Evolutionary conservation across 2,113 vertebrate species (phyloP).

Genomic region (Menidia beryllina): DNA sequence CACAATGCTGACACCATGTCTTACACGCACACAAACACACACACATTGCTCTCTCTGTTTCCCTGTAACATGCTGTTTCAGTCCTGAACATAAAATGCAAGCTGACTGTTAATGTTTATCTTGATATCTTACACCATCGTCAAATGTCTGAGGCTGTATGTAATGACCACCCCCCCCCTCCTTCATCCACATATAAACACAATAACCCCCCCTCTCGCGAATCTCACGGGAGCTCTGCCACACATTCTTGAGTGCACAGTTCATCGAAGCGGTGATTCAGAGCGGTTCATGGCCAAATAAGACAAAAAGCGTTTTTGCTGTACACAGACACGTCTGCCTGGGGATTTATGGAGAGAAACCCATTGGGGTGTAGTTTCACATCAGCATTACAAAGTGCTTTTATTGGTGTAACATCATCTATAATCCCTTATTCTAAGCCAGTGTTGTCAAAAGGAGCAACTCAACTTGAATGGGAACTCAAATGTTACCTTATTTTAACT

Average conservation of each 20-base stretch:
- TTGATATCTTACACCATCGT: not conserved
- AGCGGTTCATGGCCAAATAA: constrained; percentile 74
- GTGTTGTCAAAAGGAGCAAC: not conserved
- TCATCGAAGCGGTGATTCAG: constrained; percentile 63
- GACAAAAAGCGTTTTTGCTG: constrained; percentile 44
- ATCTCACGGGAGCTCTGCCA: constrained; percentile 44
- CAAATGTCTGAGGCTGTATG: not conserved
- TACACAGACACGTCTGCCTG: constrained; percentile 1
- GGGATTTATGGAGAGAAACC: constrained; percentile 10
- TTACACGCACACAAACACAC: constrained; percentile 22
- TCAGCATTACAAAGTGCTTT: not conserved
- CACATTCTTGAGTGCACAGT: constrained; percentile 72
- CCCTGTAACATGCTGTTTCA: not conserved
- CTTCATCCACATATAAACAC: constrained; percentile 13
- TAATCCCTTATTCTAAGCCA: not conserved
- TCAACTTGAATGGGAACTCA: not conserved
- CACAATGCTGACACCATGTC: constrained; percentile 17
- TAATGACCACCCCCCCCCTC: not conserved
- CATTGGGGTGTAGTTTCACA: not conserved
- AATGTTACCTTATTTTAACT: not conserved
- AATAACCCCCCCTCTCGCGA: constrained; percentile 14
- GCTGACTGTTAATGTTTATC: constrained; percentile 5
- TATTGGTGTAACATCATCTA: not conserved
- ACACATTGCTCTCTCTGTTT: not conserved
- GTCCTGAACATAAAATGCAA: not conserved